Conservation (phyloP, 2,113 vertebrate genomes). For the Gallinago media region DNA sequence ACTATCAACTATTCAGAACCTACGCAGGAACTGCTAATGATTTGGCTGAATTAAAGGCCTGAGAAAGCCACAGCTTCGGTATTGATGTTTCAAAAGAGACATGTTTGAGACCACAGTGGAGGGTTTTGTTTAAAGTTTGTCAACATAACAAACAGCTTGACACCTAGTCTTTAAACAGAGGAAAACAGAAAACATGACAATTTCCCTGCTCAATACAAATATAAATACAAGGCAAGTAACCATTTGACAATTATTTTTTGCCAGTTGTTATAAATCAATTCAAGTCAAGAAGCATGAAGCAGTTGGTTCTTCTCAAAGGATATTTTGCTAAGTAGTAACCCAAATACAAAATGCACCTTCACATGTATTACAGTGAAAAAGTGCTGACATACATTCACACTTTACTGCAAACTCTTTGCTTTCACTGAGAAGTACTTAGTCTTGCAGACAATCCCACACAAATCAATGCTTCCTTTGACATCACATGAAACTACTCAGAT, state of each 20-base stretch:
- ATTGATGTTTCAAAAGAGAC: accelerated
- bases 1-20: background rate
- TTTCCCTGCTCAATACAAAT: background rate
- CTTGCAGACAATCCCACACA: background rate
- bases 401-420: background rate
- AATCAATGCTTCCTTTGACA: background rate
- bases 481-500: background rate
- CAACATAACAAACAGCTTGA: background rate
- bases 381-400: background rate
- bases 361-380: background rate
- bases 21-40: background rate
- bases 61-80: background rate
- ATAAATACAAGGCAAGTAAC: background rate
- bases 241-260: background rate
- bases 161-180: background rate
- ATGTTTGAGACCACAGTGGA: background rate
- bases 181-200: background rate
- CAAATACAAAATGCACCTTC: background rate
- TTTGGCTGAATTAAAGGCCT: background rate
- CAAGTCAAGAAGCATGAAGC: background rate
- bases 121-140: background rate
- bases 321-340: background rate
- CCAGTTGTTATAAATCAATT: background rate
- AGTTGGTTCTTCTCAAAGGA: background rate
- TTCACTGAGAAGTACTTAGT: background rate